Percentiles rank a stretch among this genome's conserved stretches.
phyloP scores from a whole-genome alignment of 2,113 vertebrate species.

The Bufo gargarizans region DNA sequence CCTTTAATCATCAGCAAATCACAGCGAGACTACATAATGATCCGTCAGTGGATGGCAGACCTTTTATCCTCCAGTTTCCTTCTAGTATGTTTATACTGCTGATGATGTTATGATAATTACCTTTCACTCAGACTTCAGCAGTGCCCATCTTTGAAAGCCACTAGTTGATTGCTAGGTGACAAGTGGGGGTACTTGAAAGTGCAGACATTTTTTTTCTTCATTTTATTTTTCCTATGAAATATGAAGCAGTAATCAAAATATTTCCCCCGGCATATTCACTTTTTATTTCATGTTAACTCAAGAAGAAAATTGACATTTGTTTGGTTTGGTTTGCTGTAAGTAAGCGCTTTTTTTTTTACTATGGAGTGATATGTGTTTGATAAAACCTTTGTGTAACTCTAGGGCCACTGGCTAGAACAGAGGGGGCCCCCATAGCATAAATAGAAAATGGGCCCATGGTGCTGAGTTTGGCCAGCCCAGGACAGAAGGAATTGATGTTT shows the following conservation, averaged over 20 bases:
- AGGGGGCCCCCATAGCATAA: background rate
- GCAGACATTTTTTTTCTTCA: background rate
- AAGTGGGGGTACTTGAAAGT: conserved; percentile 35
- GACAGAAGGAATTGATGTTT: background rate
- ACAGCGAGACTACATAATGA: conserved; percentile 35
- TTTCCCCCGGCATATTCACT: conserved; percentile 37
- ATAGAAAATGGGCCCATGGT: background rate
- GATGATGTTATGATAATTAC: conserved; percentile 48
- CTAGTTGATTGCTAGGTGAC: conserved; percentile 45
- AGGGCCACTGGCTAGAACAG: background rate
- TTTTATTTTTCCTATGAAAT: conserved; percentile 30
- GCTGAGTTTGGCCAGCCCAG: background rate
- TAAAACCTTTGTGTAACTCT: background rate
- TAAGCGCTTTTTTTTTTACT: background rate
- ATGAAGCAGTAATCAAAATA: conserved; percentile 47
- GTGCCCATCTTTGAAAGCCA: conserved; percentile 10
- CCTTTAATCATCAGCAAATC: conserved; percentile 42
- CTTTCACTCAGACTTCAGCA: background rate
- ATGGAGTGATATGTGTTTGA: background rate
- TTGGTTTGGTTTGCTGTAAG: conserved; percentile 43
- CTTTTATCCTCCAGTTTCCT: conserved; percentile 28
- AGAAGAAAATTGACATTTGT: conserved; percentile 52
- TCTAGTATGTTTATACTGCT: conserved; percentile 31
- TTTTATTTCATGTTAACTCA: conserved; percentile 49
- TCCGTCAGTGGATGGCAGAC: conserved; percentile 17